Evolutionary conservation across 2,888 invertebrate genomes (phyloP).

Genomic region (Thelaira solivaga): DNA sequence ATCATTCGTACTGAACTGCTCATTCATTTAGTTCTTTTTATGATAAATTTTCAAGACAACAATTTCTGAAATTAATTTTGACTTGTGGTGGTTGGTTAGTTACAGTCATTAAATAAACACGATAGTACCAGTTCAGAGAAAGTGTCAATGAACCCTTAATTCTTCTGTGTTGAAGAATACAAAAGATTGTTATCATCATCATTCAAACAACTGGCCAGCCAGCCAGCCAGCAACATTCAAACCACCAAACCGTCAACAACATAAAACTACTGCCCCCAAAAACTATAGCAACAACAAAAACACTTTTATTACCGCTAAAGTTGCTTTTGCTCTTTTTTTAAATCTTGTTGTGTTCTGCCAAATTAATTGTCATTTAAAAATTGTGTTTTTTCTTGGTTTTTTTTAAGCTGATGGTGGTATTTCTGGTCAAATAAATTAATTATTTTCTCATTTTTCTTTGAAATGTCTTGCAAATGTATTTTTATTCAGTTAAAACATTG

Average conservation of each 20-base stretch:
- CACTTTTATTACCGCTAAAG: background rate
- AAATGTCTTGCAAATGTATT: no score
- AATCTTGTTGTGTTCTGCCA: slow-evolving; percentile 5
- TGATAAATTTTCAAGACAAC: slow-evolving; percentile 28
- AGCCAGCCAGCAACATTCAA: background rate
- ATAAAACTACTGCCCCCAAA: slow-evolving; percentile 24
- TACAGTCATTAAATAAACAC: slow-evolving; percentile 12
- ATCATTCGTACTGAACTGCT: slow-evolving; percentile 6
- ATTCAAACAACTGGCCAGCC: background rate
- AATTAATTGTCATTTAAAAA: slow-evolving; percentile 52
- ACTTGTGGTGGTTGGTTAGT: background rate
- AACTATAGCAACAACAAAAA: background rate
- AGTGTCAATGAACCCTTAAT: slow-evolving; percentile 59
- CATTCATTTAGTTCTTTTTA: slow-evolving; percentile 29
- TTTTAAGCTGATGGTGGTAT: slow-evolving; percentile 21
- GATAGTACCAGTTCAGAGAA: slow-evolving; percentile 20
- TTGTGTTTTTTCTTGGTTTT: background rate
- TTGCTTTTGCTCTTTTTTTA: slow-evolving; percentile 9
- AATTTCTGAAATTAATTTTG: slow-evolving; percentile 36
- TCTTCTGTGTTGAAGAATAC: slow-evolving; percentile 9
- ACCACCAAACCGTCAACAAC: background rate
- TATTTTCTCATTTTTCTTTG: slow-evolving; percentile 42
- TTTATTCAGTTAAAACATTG: slow-evolving; percentile 12
- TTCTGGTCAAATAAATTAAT: slow-evolving; percentile 36
- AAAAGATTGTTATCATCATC: slow-evolving; percentile 50